Evolutionary conservation across 2,888 invertebrate genomes (phyloP), one percentile per base, ranked within the genome.

Genomic region (Brachyptera risi): DNA sequence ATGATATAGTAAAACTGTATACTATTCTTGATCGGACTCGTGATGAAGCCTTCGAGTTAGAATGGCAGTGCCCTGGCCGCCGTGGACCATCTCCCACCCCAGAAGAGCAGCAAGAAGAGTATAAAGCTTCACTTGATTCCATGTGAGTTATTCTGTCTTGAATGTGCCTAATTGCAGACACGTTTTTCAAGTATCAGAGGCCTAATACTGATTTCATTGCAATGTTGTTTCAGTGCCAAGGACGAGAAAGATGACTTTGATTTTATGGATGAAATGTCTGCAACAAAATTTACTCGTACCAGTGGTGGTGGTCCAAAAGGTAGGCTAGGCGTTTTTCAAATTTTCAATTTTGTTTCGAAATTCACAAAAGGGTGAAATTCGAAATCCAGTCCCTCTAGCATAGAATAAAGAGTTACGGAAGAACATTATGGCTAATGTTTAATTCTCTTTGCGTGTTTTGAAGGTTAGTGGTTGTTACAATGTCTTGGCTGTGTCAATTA

Each of bases 61-160:
- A 87, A 66, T 92, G 92, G 92, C 87, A 87, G 71, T 88, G 88
- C 70, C 89, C 88, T 0, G 92, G 92, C 0, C 81, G 90, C 65
- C 78, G 89, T 59, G 81, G 86, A 2, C 88, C 88, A 1, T 88
- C 90, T 0, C 89, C 91, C 0, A 78, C 84, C 23, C 69, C 69
- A 49, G 67, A 69, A n/a, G 66, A 68, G 19, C 69, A 66, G 15
- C 66, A 66, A 15, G 69, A 68, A 37, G 70, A 71, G 60, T 67
- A 70, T 58, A 67, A 66, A 56, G 50, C 50, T 37, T 44, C 17
- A 3, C 44, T 51, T n/a, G 64, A 66, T 19, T 67, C 59, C 40
- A 65, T 62, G 65, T 65, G 51, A 58, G 60, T 24, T 3, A 4
- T 17, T 19, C 9, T 2, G 31, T 11, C 31, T 11, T 31, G 5